Evolutionary conservation across 1,140 invertebrate genomes (phyloP), one percentile per base, ranked within the genome.

Genomic region (Pseudomyrmex flavicornis): DNA sequence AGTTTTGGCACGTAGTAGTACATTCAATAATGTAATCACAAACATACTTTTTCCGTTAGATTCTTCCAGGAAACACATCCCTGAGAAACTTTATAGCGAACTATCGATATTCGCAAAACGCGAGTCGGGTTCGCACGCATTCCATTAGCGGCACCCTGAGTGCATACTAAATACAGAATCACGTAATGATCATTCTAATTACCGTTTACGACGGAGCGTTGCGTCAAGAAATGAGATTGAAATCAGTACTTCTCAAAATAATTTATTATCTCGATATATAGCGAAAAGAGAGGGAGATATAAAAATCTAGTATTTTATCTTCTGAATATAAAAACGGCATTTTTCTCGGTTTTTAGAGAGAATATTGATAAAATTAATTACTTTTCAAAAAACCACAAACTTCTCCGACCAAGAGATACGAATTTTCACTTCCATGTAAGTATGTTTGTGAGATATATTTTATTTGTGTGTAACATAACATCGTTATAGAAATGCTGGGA

Each of bases 161-260:
- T 56, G 63, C 13, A 54, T 68, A 56, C 48, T 54, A 68, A 68
- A 77, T 54, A 4, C 13, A 5, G 35, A 59, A 59, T 5, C 66
- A 13, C 20, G 10, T 70, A 79, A 79, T 59, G 52, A 69, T 12
- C 44, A 48, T 59, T 70, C 54, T 61, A 59, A 80, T 72, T 70
- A 44, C 7, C 15, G 46, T 46, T 79, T 50, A 12, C 20, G 44
- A 13, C 15, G 17, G 48, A 35, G 20, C 44, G 15, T 72, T n/a
- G 7, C 12, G 15, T 68, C 12, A 35, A 4, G 20, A 65, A 20
- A 46, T 26, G 58, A 10, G 59, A 70, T 26, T 35, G 0, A 35
- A 46, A 70, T 9, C 17, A 22, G n/a, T 13, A 13, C n/a, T 50
- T 48, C 15, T 35, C 35, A 35, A 17, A 44, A 8, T 58, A 58